Percentiles rank a stretch among this genome's conserved stretches.
Evolutionary conservation across 2,113 vertebrate species (phyloP).

Genomic region (Zosterops borbonicus): DNA sequence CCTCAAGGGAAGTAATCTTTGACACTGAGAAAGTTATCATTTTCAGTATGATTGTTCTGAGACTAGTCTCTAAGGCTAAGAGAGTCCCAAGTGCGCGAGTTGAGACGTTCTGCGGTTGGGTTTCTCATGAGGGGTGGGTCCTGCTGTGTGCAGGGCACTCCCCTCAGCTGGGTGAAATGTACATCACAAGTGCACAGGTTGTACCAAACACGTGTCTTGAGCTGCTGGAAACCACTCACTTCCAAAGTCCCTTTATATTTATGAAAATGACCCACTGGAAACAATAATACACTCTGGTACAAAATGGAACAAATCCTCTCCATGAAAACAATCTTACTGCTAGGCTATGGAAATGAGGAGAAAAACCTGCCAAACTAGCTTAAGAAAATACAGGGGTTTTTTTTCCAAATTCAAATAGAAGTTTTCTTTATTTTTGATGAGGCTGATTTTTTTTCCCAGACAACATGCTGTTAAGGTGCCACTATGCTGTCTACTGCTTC

Average conservation of each 20-base stretch:
- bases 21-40: background rate
- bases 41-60: conserved; percentile 39
- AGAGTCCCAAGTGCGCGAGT: background rate
- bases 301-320: background rate
- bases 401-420: background rate
- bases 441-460: background rate
- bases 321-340: background rate
- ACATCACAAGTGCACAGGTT: background rate
- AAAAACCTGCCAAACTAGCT: background rate
- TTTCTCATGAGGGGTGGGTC: background rate
- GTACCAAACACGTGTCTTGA: accelerated
- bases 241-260: background rate
- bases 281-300: background rate
- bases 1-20: conserved; percentile 36
- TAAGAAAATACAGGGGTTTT: background rate
- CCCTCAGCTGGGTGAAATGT: background rate
- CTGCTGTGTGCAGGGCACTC: background rate
- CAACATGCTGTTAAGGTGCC: background rate
- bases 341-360: background rate
- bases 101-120: background rate
- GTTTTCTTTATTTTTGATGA: background rate
- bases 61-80: background rate
- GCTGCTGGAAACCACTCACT: background rate
- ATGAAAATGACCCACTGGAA: background rate
- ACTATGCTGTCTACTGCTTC: background rate